A percentile compares a stretch with the other conserved stretches of the same genome.
Conservation (phyloP, 1,140 invertebrate genomes). For the Drosophila nikananu region DNA sequence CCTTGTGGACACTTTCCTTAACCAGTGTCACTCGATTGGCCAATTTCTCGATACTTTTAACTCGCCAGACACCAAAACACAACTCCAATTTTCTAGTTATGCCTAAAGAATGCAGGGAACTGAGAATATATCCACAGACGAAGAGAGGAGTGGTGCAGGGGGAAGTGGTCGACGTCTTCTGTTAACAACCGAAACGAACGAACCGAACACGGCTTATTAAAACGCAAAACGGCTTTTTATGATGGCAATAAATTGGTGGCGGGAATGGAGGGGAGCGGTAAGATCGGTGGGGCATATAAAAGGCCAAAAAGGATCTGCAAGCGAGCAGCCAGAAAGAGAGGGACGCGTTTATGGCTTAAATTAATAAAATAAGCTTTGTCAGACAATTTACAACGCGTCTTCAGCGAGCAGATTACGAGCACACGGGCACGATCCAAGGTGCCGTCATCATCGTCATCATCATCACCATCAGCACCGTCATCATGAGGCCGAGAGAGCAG, state of each 20-base stretch:
- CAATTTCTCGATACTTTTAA: conserved; percentile 55
- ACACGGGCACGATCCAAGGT: conserved; percentile 71
- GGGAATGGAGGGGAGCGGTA: conserved; percentile 27
- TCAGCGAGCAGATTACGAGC: conserved; percentile 85
- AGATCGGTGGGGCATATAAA: conserved; percentile 61
- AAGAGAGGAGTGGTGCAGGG: background rate
- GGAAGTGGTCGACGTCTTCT: conserved; percentile 69
- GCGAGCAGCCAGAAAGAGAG: conserved; percentile 62
- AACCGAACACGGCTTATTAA: conserved; percentile 83
- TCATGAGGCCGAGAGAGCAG: background rate
- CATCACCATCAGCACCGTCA: conserved; percentile 6
- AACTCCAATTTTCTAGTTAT: conserved; percentile 53
- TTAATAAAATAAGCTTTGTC: conserved; percentile 85
- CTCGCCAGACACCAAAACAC: conserved; percentile 15
- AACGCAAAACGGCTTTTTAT: conserved; percentile 83
- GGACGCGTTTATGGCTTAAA: conserved; percentile 84
- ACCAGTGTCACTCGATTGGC: conserved; percentile 65
- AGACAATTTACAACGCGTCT: conserved; percentile 85
- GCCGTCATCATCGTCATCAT: conserved; percentile 7
- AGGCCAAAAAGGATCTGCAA: conserved; percentile 60
- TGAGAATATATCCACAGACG: conserved; percentile 16
- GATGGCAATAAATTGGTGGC: conserved; percentile 77
- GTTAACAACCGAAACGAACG: conserved; percentile 63
- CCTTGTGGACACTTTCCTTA: conserved; percentile 43
- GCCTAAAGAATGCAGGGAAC: conserved; percentile 49